Percentiles rank a stretch among this genome's conserved stretches.
Conservation (phyloP, 2,797 vertebrate genomes). For the Peromyscus aztecus region DNA sequence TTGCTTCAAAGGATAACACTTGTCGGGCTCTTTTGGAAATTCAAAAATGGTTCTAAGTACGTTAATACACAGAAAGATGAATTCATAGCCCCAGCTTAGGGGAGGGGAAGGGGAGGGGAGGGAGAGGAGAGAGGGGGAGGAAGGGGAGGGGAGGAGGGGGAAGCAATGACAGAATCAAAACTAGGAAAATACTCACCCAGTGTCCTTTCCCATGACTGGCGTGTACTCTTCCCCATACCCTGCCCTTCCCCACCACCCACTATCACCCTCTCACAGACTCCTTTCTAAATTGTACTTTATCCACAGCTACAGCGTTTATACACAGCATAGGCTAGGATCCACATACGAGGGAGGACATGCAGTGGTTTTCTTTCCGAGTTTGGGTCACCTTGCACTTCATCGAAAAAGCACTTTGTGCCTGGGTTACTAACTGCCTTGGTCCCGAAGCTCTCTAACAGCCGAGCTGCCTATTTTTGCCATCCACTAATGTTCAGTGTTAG, state of each 20-base stretch:
- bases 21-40: not conserved
- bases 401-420: not conserved
- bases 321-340: too few relatives aligned
- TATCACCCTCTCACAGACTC: not conserved
- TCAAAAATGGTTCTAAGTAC: not conserved
- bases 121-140: rapidly evolving
- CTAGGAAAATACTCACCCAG: not conserved
- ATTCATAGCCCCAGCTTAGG: not conserved
- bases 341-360: not conserved
- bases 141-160: rapidly evolving
- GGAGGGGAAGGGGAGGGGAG: too few relatives aligned
- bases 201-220: not conserved
- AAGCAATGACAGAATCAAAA: not conserved
- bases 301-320: not conserved
- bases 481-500: not conserved
- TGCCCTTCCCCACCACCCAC: not conserved
- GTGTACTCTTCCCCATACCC: not conserved
- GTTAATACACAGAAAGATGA: not conserved
- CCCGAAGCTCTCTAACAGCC: not conserved
- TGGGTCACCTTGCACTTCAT: not conserved
- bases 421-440: not conserved
- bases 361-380: not conserved
- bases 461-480: not conserved
- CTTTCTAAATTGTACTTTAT: not conserved
- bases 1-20: not conserved